These are phyloP conservation scores for Ceyx margarethae DNA, from an alignment of 2,113 vertebrate genomes.

Conservation along the genomic window DNA sequence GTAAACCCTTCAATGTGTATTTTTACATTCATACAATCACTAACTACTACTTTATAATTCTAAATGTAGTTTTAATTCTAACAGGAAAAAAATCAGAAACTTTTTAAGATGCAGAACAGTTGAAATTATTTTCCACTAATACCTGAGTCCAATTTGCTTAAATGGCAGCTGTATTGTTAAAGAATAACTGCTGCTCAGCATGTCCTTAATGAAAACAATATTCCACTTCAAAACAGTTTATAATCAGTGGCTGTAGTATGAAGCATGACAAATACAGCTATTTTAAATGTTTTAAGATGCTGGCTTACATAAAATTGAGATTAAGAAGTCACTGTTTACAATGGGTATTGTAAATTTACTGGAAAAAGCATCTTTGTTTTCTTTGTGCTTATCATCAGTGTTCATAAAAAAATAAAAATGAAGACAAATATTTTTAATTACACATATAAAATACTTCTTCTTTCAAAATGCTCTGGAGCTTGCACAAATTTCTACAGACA, in stretches of 20 bases:
- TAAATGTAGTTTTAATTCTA: not conserved
- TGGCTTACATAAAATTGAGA: not conserved
- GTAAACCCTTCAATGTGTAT: not conserved
- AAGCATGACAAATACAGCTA: not conserved
- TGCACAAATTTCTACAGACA: not conserved
- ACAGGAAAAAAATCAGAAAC: not conserved
- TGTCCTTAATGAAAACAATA: not conserved
- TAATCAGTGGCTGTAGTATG: not conserved
- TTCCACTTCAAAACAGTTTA: not conserved
- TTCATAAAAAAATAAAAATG: not conserved
- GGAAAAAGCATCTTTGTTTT: not conserved
- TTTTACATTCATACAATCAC: not conserved
- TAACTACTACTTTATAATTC: not conserved
- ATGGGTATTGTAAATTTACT: not conserved
- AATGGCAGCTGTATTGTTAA: not conserved
- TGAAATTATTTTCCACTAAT: not conserved
- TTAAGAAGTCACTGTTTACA: not conserved
- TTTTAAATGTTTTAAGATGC: not conserved
- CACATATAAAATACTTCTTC: not conserved
- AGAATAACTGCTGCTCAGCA: not conserved
- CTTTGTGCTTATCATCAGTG: not conserved
- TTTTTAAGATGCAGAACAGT: not conserved
- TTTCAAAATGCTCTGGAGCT: slow-evolving; percentile 3
- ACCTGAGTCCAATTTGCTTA: not conserved
- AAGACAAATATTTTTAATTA: not conserved